Conservation (phyloP, 1,140 invertebrate genomes). For the Trissolcus basalis region DNA sequence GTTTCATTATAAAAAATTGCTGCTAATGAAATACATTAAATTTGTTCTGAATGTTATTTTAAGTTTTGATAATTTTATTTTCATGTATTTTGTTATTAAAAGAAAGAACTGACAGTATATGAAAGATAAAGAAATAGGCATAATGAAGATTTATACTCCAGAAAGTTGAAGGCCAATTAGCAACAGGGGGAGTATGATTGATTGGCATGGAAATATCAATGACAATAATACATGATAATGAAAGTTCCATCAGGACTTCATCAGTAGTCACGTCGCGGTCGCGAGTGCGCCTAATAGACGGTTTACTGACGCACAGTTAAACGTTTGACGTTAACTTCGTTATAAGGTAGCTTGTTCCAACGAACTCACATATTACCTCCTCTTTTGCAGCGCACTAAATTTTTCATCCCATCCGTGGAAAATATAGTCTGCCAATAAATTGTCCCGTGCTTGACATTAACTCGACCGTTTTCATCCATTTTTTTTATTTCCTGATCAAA, state of each 20-base stretch:
- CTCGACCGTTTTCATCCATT: slow-evolving; percentile 5
- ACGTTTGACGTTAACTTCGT: slow-evolving; percentile 33
- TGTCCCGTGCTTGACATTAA: not conserved
- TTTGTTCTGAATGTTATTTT: too few species aligned
- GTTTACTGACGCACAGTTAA: slow-evolving; percentile 22
- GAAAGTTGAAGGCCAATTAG: slow-evolving; percentile 1
- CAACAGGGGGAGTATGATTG: slow-evolving; percentile 6
- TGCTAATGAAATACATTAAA: too few species aligned
- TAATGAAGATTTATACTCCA: slow-evolving; percentile 6
- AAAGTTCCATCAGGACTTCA: slow-evolving; percentile 20
- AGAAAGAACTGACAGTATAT: too few species aligned
- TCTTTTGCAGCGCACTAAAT: not conserved
- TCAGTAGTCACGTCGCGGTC: slow-evolving; percentile 17
- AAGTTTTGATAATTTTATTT: too few species aligned
- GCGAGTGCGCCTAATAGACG: slow-evolving; percentile 22
- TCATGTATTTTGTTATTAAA: too few species aligned
- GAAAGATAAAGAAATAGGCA: too few species aligned
- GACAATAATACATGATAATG: slow-evolving; percentile 22
- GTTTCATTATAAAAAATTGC: too few species aligned
- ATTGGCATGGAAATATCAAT: slow-evolving; percentile 18
- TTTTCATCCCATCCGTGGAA: not conserved
- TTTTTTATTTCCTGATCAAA: too few species aligned
- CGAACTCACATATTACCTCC: slow-evolving; percentile 10
- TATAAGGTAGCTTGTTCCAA: slow-evolving; percentile 9
- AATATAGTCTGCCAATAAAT: slow-evolving; percentile 12